Evolutionary conservation across 2,113 vertebrate species (phyloP), one percentile per base, ranked within the genome.

Genomic region (Ameiurus melas): DNA sequence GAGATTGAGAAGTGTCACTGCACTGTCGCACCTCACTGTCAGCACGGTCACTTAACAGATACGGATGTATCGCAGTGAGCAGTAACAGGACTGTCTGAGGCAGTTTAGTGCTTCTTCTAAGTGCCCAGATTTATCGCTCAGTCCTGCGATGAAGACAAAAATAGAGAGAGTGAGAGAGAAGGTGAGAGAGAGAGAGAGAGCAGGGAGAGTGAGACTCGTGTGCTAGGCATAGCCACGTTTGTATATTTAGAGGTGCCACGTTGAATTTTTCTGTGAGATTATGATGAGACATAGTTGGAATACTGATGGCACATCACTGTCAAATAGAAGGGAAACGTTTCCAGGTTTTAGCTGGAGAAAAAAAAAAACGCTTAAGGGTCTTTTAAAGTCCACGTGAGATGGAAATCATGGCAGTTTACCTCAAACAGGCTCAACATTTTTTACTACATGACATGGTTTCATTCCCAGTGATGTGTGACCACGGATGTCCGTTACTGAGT

Each of bases 161-260:
- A 85, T 13, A 70, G 60, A 91, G 83, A 75, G 71, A 68, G 73
- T 83, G 87, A 89, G 66, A 92, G 86, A 87, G 55, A 27, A 55
- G 22, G 19, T 55, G 64, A 36, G 33, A 86, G 1, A 86, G 1
- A 85, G 64, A 36, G 33, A 86, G 1, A 86, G 1, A 85, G 57
- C 64, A 62, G 87, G 82, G 51, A 33, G 62, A 84, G 39, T 1
- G 25, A n/a, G 39, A 19, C 27, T 51, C 22, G 20, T 68, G 62
- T 84, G 62, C 60, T 68, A 84, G 62, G 47, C 47, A 53, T 0
- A 66, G 62, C 62, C 64, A 19, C 1, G 27, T 9, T 84, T 30
- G n/a, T 53, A 70, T 55, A 85, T 66, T 55, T 55, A 70, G 43
- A 70, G 43, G 43, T 33, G 47, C 9, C 83, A 70, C 30, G 6